Evolutionary conservation across 2,113 vertebrate species (phyloP).

Genomic region (Hypanus sabinus): DNA sequence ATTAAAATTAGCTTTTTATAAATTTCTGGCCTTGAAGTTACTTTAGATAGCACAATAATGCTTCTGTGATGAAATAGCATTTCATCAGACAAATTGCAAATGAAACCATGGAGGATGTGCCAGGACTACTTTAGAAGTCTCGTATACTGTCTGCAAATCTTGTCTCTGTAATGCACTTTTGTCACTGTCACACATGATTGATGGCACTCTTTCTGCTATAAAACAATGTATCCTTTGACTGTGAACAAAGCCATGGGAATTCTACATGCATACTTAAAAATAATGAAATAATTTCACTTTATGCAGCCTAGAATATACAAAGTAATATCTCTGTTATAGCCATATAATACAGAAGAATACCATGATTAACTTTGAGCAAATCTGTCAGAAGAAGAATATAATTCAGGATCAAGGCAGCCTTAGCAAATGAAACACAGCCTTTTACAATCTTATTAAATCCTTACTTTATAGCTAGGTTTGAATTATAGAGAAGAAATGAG

Average conservation of each 20-base stretch:
- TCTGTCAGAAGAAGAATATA: neutral
- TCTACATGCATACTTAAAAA: neutral
- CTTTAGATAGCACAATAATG: neutral
- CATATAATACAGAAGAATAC: neutral
- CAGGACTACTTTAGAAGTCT: neutral
- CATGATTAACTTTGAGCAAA: slow-evolving; percentile 1
- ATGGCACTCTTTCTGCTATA: neutral
- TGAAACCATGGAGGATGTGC: neutral
- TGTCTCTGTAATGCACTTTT: neutral
- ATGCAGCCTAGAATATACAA: neutral
- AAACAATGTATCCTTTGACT: neutral
- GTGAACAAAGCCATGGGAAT: neutral
- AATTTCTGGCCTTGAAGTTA: neutral
- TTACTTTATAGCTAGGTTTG: neutral
- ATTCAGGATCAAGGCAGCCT: neutral
- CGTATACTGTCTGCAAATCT: neutral
- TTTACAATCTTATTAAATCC: neutral
- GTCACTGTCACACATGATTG: neutral
- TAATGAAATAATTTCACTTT: neutral
- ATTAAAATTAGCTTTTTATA: neutral
- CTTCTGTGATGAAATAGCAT: neutral
- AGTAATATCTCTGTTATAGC: neutral
- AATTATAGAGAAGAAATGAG: neutral
- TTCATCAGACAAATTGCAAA: neutral
- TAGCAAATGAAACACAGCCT: neutral